Percentiles rank a stretch among this genome's conserved stretches.
Evolutionary conservation across 2,888 invertebrate genomes (phyloP).

Genomic region (Stictocephala bisonia): DNA sequence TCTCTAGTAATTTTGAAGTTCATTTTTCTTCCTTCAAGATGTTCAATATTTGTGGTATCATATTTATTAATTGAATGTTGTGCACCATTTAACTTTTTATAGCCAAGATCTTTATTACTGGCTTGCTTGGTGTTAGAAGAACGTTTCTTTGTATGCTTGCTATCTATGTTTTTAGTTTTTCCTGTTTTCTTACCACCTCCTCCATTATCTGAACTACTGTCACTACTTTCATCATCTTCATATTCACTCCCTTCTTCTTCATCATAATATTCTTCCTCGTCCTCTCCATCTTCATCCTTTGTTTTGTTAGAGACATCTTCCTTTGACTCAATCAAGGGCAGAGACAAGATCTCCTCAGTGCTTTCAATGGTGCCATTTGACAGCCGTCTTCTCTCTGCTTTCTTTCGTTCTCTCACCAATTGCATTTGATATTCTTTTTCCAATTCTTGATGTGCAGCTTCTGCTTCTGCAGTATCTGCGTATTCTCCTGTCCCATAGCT

Average conservation of each 20-base stretch:
- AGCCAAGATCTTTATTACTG: no score
- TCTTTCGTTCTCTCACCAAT: not conserved
- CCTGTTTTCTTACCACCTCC: not conserved
- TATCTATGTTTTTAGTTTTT: no score
- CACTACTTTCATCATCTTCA: not conserved
- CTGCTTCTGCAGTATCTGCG: slow-evolving; percentile 9
- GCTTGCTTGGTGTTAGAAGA: no score
- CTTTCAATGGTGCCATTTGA: not conserved
- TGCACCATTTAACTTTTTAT: no score
- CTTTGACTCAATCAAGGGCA: not conserved
- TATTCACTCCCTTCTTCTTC: not conserved
- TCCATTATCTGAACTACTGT: not conserved
- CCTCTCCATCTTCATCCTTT: not conserved
- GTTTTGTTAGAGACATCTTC: not conserved
- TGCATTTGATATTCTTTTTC: slow-evolving; percentile 3
- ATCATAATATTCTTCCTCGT: not conserved
- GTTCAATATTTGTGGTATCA: not conserved
- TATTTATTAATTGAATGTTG: no score
- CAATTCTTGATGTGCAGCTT: slow-evolving; percentile 6
- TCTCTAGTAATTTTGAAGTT: not conserved
- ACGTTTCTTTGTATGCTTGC: no score
- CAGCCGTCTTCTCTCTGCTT: not conserved
- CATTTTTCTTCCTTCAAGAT: no score
- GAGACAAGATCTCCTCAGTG: not conserved
- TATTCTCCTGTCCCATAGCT: not conserved